A percentile compares a stretch with the other conserved stretches of the same genome.
Conservation (phyloP, 2,888 invertebrate species). For the Bursaphelenchus okinawaensis region DNA sequence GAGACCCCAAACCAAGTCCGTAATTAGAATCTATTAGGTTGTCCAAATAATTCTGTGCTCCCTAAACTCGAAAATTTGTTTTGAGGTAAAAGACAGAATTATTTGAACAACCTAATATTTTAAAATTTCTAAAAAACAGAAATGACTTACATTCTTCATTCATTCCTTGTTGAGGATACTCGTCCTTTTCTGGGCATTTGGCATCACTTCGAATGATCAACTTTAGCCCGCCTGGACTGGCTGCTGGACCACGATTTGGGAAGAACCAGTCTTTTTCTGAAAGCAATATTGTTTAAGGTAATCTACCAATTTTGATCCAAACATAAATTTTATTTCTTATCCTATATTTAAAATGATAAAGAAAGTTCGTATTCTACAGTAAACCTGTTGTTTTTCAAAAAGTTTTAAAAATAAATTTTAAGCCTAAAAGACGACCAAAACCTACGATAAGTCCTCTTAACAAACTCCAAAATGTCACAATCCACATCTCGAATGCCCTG, state of each 20-base stretch:
- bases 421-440: neutral
- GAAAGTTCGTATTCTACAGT: no score
- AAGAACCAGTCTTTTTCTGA: constrained; percentile 22
- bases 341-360: neutral
- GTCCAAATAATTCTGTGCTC: no score
- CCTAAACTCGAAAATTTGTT: no score
- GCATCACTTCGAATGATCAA: constrained; percentile 4
- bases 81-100: no score
- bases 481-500: constrained; percentile 14
- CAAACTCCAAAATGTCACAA: constrained; percentile 14
- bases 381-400: no score
- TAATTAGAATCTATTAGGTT: no score
- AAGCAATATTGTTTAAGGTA: no score
- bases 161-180: constrained; percentile 19
- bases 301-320: no score
- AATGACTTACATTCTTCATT: constrained; percentile 15
- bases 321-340: neutral
- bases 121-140: no score
- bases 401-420: neutral
- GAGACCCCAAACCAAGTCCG: no score
- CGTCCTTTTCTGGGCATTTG: constrained; percentile 13
- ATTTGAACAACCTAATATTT: no score
- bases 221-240: constrained; percentile 1
- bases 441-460: constrained; percentile 7
- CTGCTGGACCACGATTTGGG: neutral